Conservation (phyloP, 2,797 vertebrate species). For the Pipistrellus pygmaeus region DNA sequence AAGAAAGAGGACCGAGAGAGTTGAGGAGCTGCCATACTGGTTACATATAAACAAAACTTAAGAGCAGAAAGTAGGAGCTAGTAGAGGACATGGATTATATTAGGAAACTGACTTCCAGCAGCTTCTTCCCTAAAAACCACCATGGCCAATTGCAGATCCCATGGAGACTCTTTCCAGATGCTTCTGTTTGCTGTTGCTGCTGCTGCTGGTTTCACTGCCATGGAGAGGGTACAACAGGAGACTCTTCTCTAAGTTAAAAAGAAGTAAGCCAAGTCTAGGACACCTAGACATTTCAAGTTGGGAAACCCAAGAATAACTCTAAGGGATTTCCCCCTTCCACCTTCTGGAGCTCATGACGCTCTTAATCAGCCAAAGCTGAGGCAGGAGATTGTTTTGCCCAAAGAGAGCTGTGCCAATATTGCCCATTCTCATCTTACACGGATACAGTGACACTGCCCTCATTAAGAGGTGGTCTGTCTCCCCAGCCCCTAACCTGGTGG, state of each 20-base stretch:
- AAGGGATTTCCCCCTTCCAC: neutral
- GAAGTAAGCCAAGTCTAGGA: neutral
- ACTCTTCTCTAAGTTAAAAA: constrained; percentile 10
- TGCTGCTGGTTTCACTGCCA: constrained; percentile 17
- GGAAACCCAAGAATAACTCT: neutral
- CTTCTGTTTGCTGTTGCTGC: neutral
- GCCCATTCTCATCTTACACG: neutral
- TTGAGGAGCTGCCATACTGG: neutral
- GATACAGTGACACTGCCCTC: neutral
- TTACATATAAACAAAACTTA: neutral
- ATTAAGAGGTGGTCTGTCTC: neutral
- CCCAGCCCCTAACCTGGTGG: neutral
- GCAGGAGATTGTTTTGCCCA: neutral
- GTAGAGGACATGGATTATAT: neutral
- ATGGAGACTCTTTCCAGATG: constrained; percentile 72
- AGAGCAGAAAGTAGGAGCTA: neutral
- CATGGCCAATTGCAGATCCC: constrained; percentile 55
- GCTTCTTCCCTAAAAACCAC: constrained; percentile 64
- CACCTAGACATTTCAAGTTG: neutral
- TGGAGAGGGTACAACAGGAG: neutral
- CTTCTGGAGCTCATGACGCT: neutral
- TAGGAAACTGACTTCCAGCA: constrained; percentile 68
- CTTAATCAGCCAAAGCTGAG: neutral
- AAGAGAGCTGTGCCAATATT: neutral
- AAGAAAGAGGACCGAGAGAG: neutral